phyloP scores from a whole-genome alignment of 92 coral and sea anemone genomes.

The Palythoa caribaeorum region DNA sequence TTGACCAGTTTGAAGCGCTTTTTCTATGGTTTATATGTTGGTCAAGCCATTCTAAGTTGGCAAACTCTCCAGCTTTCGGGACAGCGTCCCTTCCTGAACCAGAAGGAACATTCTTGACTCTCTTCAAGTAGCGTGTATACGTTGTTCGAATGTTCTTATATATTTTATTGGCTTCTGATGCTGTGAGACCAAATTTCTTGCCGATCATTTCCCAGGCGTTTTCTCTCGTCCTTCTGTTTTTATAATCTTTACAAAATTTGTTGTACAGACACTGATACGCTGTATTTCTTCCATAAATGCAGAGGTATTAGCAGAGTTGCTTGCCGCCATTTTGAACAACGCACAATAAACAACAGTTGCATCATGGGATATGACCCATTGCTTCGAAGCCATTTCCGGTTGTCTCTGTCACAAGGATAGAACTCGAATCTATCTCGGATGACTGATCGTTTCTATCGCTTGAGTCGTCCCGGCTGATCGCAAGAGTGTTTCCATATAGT shows the following conservation, averaged over 20 bases:
- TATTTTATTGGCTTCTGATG: slow-evolving; percentile 36
- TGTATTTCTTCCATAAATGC: slow-evolving; percentile 33
- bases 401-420: not conserved
- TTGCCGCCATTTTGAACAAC: slow-evolving; percentile 35
- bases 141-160: slow-evolving; percentile 32
- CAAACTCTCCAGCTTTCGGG: not conserved
- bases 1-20: slow-evolving; percentile 6
- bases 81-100: slow-evolving; percentile 16
- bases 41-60: not conserved
- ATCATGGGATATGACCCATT: slow-evolving; percentile 15
- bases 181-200: not conserved
- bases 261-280: slow-evolving; percentile 41
- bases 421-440: too few species aligned
- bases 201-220: slow-evolving; percentile 43
- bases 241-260: slow-evolving; percentile 27
- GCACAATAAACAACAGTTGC: slow-evolving; percentile 18
- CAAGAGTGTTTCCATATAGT: too few species aligned
- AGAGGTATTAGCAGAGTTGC: slow-evolving; percentile 34
- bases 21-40: not conserved
- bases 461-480: too few species aligned
- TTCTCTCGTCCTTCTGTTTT: slow-evolving; percentile 32
- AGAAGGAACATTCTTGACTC: slow-evolving; percentile 32
- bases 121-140: slow-evolving; percentile 27
- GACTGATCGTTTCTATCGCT: too few species aligned
- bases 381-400: slow-evolving; percentile 14